A percentile compares a stretch with the other conserved stretches of the same genome.
Evolutionary conservation across 2,113 vertebrate species (phyloP).

Genomic region (Garra rufa): DNA sequence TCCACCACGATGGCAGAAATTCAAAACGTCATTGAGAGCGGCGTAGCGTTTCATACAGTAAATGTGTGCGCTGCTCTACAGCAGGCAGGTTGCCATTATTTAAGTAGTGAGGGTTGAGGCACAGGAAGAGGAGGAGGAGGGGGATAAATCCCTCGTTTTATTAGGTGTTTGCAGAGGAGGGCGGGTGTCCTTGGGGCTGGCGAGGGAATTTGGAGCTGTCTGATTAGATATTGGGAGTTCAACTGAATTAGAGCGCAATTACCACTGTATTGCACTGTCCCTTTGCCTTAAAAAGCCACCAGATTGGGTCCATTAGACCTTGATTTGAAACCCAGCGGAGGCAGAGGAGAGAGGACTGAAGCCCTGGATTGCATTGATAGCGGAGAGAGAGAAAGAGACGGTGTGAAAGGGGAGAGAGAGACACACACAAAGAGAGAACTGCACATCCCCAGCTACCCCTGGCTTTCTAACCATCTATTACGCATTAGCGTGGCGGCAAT

Average conservation of each 20-base stretch:
- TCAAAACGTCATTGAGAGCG: constrained; percentile 56
- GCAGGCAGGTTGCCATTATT: constrained; percentile 61
- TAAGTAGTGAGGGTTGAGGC: constrained; percentile 53
- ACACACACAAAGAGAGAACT: constrained; percentile 26
- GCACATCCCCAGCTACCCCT: constrained; percentile 44
- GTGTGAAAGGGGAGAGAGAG: neutral
- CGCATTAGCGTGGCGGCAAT: constrained; percentile 47
- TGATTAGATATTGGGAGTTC: constrained; percentile 69
- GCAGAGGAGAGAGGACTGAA: constrained; percentile 45
- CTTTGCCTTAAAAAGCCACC: constrained; percentile 64
- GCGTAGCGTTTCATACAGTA: constrained; percentile 56
- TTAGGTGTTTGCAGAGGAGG: constrained; percentile 65
- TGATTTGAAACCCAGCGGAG: constrained; percentile 64
- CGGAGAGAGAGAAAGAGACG: constrained; percentile 29
- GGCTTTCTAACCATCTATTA: constrained; percentile 52
- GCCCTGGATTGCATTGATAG: constrained; percentile 37
- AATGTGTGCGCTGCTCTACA: constrained; percentile 43
- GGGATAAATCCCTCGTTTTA: constrained; percentile 62
- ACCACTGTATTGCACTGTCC: constrained; percentile 62
- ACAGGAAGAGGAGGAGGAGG: constrained; percentile 26
- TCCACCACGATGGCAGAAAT: constrained; percentile 49
- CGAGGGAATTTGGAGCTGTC: constrained; percentile 64
- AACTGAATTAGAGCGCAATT: constrained; percentile 71
- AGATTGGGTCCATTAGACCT: constrained; percentile 65
- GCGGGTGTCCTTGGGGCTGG: constrained; percentile 65